Base-by-base conservation (phyloP, 2,888 invertebrate genomes). In the Himalopsyche kuldschensis region DNA sequence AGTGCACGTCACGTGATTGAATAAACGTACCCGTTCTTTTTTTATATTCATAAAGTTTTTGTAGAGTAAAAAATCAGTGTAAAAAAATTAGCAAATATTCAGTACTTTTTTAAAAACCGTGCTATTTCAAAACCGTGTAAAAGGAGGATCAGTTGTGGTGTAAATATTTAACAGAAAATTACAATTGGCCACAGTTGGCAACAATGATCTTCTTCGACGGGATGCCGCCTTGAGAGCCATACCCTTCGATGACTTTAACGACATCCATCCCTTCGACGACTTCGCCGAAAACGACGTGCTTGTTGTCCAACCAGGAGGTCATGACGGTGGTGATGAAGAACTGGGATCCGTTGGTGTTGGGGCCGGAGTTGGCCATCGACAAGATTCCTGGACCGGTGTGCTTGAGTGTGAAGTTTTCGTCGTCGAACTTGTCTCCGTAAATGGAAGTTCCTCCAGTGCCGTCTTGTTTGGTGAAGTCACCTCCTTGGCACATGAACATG, bases 381-480 rank as follows among this genome's bases (percentile, higher is more conserved):
- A 99, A 93, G 81, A 95, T 94, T 89, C 98, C 98, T 84, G 97
- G 95, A 86, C 97, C 97, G 82, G 96, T 96, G 92, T 99, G 99
- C 93, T 97, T 98, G 91, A 98, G 93, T 87, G 93, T 93, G 93
- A 99, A 99, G 94, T 99, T 99, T 93, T 99, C 99, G 90, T 99
- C 99, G 78, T 94, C 95, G 90, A 99, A 99, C 92, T 98, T 98
- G 89, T 94, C 94, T 81, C 99, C 99, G 88, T 98, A 99, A 92
- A 99, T 99, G 88, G 98, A 98, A 91, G 98, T 98, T 87, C 98
- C 98, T 85, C 97, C 97, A 88, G 97, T 97, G 92, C 98, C 98
- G 89, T 97, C 97, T 95, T 98, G 96, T 90, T 96, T 96, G 88
- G 98, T 98, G 90, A 98, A 98, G 90, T 98, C 98, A 87, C 98